Conservation (phyloP, 1,140 invertebrate genomes). For the Mya arenaria region DNA sequence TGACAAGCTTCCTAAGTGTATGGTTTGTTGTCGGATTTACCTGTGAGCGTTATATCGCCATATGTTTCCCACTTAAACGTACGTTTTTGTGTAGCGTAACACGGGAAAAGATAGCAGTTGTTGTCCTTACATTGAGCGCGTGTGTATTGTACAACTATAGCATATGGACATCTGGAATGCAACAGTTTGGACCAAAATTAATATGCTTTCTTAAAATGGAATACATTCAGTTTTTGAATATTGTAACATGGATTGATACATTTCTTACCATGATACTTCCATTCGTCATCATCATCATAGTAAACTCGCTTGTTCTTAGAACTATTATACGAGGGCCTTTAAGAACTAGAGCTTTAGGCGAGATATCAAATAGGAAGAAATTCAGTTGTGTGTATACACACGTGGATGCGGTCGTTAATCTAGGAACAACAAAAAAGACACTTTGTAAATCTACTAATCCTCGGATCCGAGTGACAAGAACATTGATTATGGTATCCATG, state of each 20-base stretch:
- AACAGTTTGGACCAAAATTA: constrained; percentile 2
- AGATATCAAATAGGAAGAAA: not conserved
- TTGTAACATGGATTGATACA: constrained; percentile 83
- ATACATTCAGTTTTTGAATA: constrained; percentile 77
- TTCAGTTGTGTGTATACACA: not conserved
- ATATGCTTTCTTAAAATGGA: not conserved
- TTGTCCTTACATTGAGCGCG: constrained; percentile 43
- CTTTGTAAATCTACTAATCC: constrained; percentile 75
- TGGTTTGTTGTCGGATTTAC: constrained; percentile 77
- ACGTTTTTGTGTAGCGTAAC: constrained; percentile 64
- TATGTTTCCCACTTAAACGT: constrained; percentile 72
- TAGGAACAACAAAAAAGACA: not conserved
- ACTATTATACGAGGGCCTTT: not conserved
- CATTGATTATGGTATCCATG: constrained; percentile 90
- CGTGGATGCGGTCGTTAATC: not conserved
- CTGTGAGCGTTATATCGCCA: constrained; percentile 75
- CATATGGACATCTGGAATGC: constrained; percentile 32
- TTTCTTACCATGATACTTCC: constrained; percentile 83
- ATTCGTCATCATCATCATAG: constrained; percentile 82
- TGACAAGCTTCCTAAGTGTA: constrained; percentile 71
- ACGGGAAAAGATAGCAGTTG: constrained; percentile 42
- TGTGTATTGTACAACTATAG: constrained; percentile 55
- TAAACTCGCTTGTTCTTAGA: constrained; percentile 78
- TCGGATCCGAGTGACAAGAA: constrained; percentile 89
- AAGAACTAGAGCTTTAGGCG: not conserved